Evolutionary conservation across 2,888 invertebrate species (phyloP), one percentile per base, ranked within the genome.

Genomic region (Amaurobius ferox): DNA sequence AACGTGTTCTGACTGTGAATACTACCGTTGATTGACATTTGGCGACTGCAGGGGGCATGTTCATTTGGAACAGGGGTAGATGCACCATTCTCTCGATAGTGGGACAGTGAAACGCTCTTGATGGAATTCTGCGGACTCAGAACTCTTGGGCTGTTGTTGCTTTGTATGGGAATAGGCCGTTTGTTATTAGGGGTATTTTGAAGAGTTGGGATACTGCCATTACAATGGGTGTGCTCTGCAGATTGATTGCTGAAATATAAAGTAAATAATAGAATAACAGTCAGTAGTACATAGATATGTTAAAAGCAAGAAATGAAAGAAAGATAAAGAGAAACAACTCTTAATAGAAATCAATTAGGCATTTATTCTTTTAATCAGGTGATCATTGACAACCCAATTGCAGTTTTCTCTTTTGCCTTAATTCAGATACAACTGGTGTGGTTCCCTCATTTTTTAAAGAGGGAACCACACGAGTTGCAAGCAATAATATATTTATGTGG

Each of bases 91-190:
- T 48, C 55, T 23, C 40, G 29, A 6, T 77, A 68, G 11, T 78
- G 87, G 6, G 77, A 90, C 30, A 90, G 72, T 1, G 87, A 87
- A n/a, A 72, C 67, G 26, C 87, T 87, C 28, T 73, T 77, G 88
- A 95, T 93, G 9, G 95, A 95, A 91, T 95, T 95, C 90, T 95
- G 95, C n/a, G 95, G 95, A 90, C 95, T 95, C 86, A 94, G 91
- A 44, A 91, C 91, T 83, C 91, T 88, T 28, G 89, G 89, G 26
- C 89, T 90, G 26, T 89, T 89, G 61, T 89, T 89, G 16, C 89
- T 89, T 79, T 90, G 90, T 40, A 89, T 89, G 55, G 89, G 88
- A 61, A 89, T 88, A 70, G 89, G 89, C 7, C 90, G 88, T 79
- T 90, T 90, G 88, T 92, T 91, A 89, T 91, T 91, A 19, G 91